Evolutionary conservation across 2,797 vertebrate genomes (phyloP).

Genomic region (Rhincodon typus): DNA sequence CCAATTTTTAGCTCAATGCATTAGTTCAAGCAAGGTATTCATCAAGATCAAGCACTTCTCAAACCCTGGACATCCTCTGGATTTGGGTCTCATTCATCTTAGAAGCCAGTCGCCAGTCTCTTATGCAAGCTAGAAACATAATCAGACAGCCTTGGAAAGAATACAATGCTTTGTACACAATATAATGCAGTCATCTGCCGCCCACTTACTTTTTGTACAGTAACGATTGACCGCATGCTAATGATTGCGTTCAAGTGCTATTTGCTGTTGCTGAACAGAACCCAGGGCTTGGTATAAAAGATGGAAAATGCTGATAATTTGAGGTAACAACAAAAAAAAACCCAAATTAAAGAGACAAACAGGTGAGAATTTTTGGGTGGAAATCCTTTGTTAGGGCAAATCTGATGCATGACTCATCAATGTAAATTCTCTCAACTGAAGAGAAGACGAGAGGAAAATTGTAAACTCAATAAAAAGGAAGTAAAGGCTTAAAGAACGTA

Average conservation of each 20-base stretch:
- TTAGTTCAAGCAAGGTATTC: not conserved
- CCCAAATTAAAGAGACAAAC: not conserved
- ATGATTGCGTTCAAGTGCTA: not conserved
- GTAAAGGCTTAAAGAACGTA: not conserved
- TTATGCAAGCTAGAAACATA: not conserved
- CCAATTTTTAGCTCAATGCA: not conserved
- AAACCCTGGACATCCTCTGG: not conserved
- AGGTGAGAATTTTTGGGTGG: not conserved
- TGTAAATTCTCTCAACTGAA: too few species aligned
- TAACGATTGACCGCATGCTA: not conserved
- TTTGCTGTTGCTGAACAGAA: not conserved
- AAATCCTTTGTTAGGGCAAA: not conserved
- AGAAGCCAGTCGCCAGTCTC: not conserved
- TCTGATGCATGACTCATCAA: not conserved
- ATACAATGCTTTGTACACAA: not conserved
- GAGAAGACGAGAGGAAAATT: not conserved
- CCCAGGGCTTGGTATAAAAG: not conserved
- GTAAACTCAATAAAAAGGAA: not conserved
- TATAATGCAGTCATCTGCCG: not conserved
- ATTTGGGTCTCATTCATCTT: not conserved
- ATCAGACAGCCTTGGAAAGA: not conserved
- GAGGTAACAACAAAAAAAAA: not conserved
- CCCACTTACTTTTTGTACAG: not conserved
- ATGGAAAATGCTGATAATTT: not conserved
- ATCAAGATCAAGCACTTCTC: not conserved